Conservation (phyloP, 2,888 invertebrate genomes). For the Stramonita haemastoma region DNA sequence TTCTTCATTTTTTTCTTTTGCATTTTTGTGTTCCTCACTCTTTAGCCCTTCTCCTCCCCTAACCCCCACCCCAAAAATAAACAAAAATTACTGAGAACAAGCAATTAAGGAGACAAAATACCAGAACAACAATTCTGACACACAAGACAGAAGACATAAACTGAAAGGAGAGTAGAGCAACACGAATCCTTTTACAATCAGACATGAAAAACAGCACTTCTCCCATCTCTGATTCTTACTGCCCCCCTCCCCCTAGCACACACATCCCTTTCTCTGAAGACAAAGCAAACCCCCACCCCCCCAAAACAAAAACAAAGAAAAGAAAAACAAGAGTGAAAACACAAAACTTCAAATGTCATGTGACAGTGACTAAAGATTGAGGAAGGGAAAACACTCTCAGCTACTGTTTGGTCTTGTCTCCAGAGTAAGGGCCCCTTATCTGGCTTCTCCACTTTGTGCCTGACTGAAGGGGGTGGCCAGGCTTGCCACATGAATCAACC, state of each 20-base stretch:
- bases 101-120: background rate
- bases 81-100: too few species aligned
- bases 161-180: background rate
- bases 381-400: constrained; percentile 19
- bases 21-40: too few species aligned
- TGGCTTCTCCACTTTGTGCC: constrained; percentile 10
- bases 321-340: background rate
- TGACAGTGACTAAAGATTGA: background rate
- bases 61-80: too few species aligned
- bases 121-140: background rate
- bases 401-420: constrained; percentile 23
- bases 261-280: background rate
- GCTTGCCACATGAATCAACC: constrained; percentile 12
- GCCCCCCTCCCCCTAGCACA: background rate
- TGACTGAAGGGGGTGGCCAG: background rate
- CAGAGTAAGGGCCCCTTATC: constrained; percentile 21
- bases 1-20: too few species aligned
- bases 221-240: background rate
- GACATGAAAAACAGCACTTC: background rate
- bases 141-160: background rate
- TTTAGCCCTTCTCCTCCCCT: too few species aligned
- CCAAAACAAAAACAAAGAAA: background rate
- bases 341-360: background rate
- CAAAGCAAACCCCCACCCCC: background rate
- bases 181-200: background rate